These are phyloP conservation scores for Odocoileus hemionus DNA, from an alignment of 2,113 vertebrate species.

Conservation along the genomic window DNA sequence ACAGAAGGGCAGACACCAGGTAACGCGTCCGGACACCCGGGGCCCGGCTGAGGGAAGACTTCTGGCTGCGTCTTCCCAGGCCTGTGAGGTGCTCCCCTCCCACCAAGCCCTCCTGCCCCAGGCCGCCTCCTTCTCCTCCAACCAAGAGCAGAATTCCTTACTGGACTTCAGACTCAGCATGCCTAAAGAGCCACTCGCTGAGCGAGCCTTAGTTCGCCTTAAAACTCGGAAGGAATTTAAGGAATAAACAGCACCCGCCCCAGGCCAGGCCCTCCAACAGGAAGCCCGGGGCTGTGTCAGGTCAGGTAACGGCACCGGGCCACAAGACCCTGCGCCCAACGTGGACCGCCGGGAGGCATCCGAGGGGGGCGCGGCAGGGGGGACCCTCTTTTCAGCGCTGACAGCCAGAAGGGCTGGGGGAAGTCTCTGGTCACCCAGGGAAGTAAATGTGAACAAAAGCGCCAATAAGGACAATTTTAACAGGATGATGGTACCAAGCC, in stretches of 20 bases:
- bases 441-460: neutral
- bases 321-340: neutral
- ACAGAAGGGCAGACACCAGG: neutral
- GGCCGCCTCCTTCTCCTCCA: neutral
- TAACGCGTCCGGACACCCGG: neutral
- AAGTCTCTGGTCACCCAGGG: neutral
- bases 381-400: neutral
- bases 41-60: neutral
- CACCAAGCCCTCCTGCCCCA: neutral
- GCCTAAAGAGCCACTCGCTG: neutral
- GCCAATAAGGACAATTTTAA: slow-evolving; percentile 50
- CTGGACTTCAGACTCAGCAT: too few relatives aligned
- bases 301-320: fast-evolving
- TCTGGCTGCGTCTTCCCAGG: neutral
- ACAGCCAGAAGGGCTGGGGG: neutral
- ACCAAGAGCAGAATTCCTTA: neutral
- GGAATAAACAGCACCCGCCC: neutral
- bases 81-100: neutral
- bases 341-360: neutral
- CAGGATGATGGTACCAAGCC: neutral
- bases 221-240: neutral
- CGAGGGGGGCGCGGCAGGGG: neutral
- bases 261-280: neutral
- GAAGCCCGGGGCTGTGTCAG: neutral
- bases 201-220: too few relatives aligned